phyloP scores from a whole-genome alignment of 1,140 invertebrate genomes.

The Whitmania pigra region DNA sequence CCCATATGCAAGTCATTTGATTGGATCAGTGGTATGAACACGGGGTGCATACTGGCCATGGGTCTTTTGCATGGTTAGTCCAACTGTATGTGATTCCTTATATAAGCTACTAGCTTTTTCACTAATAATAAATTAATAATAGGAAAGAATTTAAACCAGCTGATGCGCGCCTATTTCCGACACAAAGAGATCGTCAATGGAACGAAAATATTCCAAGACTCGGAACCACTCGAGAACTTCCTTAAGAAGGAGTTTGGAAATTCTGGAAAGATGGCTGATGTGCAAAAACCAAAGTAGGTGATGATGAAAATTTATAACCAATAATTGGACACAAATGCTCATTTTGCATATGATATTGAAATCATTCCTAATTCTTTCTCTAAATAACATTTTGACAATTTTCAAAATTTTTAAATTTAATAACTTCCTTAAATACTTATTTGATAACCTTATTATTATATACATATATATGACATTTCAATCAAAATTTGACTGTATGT shows the following conservation, averaged over 20 bases:
- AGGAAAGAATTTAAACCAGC: constrained; percentile 45
- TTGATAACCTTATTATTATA: too few species aligned
- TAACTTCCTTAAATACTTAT: too few species aligned
- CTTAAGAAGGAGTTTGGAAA: constrained; percentile 75
- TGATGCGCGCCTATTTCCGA: constrained; percentile 70
- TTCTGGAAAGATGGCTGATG: constrained; percentile 71
- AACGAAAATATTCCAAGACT: constrained; percentile 62
- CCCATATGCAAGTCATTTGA: constrained; percentile 77
- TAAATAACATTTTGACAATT: too few species aligned
- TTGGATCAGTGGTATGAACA: constrained; percentile 92
- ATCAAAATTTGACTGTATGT: too few species aligned
- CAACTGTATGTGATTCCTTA: too few species aligned
- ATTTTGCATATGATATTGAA: too few species aligned
- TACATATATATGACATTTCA: too few species aligned
- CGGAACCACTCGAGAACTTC: constrained; percentile 69
- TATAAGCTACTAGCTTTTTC: too few species aligned
- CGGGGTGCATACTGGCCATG: constrained; percentile 80
- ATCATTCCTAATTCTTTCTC: too few species aligned
- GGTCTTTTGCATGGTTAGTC: constrained; percentile 43
- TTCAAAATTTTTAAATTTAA: too few species aligned
- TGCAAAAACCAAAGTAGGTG: constrained; percentile 59
- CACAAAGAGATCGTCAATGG: constrained; percentile 87
- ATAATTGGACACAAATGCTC: too few species aligned
- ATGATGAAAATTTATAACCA: too few species aligned
- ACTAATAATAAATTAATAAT: constrained; percentile 20